Percentiles rank a stretch among this genome's conserved stretches.
Conservation (phyloP, 1,140 invertebrate species). For the Drosophila malerkotliana region DNA sequence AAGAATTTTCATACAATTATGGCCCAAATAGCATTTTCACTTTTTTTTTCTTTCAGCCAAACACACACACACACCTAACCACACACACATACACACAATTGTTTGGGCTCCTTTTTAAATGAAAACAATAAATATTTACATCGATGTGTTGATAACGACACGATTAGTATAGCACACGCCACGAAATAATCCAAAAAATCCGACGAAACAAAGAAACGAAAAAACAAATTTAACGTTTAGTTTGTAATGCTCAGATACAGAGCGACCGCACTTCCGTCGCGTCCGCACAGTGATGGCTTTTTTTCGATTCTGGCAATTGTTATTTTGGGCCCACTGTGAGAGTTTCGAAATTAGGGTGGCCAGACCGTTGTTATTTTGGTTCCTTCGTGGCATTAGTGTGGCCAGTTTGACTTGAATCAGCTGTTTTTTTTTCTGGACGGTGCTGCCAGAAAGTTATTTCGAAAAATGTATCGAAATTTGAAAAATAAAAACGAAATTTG, state of each 20-base stretch:
- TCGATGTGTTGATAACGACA: constrained; percentile 37
- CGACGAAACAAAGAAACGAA: constrained; percentile 60
- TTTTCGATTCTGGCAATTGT: not conserved
- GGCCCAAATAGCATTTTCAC: constrained; percentile 73
- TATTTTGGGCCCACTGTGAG: not conserved
- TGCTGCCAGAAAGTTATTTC: no score
- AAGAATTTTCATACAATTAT: constrained; percentile 71
- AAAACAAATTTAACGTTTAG: constrained; percentile 23
- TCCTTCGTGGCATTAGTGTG: no score
- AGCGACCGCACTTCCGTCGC: not conserved
- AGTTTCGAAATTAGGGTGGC: not conserved
- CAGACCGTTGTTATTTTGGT: no score
- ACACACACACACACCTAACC: constrained; percentile 15
- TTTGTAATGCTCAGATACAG: not conserved
- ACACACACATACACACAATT: constrained; percentile 14
- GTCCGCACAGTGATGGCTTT: not conserved
- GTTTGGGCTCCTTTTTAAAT: constrained; percentile 53
- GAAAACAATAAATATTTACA: constrained; percentile 63
- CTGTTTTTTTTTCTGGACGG: not conserved
- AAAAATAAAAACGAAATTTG: no score
- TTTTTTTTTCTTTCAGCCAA: constrained; percentile 57
- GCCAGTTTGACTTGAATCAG: not conserved
- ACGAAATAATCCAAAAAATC: constrained; percentile 10
- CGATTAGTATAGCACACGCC: constrained; percentile 44
- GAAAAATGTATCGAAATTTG: no score